Conservation (phyloP, 2,113 vertebrate genomes). For the Phalacrocorax pelagicus region DNA sequence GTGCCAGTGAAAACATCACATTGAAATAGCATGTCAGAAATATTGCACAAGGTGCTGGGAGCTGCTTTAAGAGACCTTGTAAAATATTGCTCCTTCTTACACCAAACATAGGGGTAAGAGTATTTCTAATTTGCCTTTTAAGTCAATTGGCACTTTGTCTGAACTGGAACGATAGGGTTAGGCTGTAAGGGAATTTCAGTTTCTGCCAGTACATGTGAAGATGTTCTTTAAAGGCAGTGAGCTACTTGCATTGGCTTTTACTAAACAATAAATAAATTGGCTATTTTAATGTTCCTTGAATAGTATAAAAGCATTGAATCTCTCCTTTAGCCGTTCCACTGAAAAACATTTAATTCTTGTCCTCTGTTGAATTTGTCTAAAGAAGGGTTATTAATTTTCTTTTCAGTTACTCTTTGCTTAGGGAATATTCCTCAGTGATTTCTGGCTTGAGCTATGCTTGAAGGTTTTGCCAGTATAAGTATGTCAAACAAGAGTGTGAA, state of each 20-base stretch:
- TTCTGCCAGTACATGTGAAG: not conserved
- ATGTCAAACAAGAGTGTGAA: not conserved
- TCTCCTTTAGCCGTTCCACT: not conserved
- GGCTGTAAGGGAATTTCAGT: not conserved
- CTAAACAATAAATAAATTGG: not conserved
- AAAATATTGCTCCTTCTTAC: not conserved
- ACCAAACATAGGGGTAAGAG: not conserved
- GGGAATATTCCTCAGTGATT: not conserved
- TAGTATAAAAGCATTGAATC: not conserved
- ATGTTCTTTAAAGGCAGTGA: not conserved
- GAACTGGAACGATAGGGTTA: not conserved
- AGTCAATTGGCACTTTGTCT: not conserved
- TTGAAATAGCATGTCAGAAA: slow-evolving; percentile 11
- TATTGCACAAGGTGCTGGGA: not conserved
- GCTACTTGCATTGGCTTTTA: not conserved
- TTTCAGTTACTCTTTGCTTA: not conserved
- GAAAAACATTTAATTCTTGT: not conserved
- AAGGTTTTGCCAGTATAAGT: not conserved
- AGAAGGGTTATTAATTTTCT: not conserved
- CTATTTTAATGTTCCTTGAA: not conserved
- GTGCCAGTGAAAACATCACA: not conserved
- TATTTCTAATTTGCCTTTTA: not conserved
- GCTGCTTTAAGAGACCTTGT: not conserved
- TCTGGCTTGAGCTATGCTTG: not conserved
- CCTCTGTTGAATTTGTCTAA: not conserved